Evolutionary conservation across 2,888 invertebrate species (phyloP).

Genomic region (Leptopilina myrica): DNA sequence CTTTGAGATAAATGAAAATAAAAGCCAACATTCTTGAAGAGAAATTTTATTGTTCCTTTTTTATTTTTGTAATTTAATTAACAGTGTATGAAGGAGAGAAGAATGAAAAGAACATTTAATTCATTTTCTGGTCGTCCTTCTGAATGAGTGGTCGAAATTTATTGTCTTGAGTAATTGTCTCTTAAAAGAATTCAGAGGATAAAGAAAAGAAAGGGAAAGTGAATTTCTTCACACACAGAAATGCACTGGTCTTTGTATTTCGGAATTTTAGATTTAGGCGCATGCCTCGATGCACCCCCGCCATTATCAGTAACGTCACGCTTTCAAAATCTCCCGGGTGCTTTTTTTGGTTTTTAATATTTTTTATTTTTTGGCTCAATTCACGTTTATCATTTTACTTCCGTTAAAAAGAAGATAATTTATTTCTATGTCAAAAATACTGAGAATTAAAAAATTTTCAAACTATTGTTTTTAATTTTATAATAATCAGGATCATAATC

Average conservation of each 20-base stretch:
- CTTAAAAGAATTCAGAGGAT: neutral
- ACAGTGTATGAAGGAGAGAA: neutral
- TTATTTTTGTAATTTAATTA: neutral
- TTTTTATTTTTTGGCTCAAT: neutral
- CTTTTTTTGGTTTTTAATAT: too few species aligned
- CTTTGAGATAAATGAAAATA: neutral
- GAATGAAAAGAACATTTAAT: neutral
- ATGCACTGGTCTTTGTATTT: too few species aligned
- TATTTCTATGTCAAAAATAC: too few species aligned
- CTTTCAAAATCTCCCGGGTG: too few species aligned
- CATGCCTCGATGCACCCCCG: slow-evolving; percentile 8
- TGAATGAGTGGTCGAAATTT: neutral
- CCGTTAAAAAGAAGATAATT: too few species aligned
- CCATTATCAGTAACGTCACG: neutral
- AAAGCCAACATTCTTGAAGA: neutral
- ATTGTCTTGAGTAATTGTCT: neutral
- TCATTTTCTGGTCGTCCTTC: neutral
- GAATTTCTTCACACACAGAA: neutral
- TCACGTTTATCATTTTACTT: too few species aligned
- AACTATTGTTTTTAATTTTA: too few species aligned
- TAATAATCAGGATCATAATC: too few species aligned
- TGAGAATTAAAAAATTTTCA: too few species aligned
- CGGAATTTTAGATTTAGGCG: neutral
- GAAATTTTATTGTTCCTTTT: neutral
- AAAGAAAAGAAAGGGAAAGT: neutral